Evolutionary conservation across 2,113 vertebrate genomes (phyloP), one percentile per base, ranked within the genome.

Genomic region (Misgurnus mizolepis): DNA sequence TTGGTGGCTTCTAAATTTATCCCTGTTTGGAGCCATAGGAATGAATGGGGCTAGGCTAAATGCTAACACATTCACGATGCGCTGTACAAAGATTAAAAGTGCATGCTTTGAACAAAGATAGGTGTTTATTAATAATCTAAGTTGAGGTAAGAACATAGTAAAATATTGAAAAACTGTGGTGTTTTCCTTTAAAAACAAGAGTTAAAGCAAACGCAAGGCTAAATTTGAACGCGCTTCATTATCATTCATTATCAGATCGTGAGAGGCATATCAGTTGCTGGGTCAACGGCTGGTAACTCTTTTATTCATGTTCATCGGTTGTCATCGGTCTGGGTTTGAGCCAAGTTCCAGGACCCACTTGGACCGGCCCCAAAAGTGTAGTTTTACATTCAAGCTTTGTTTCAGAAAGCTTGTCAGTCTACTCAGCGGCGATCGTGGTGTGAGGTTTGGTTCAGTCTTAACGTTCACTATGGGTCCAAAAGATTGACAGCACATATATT

Each of bases 401-500:
- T 22, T 82, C 22, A 49, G 39, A 22, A 39, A 55, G 71, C 53
- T 53, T 79, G 79, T 71, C 70, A 60, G 55, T 80, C 78, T 78
- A 27, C 5, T 6, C 27, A 40, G 49, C n/a, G 40, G n/a, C 60
- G 18, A 40, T 41, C 55, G 53, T 65, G n/a, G 10, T 64, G 60
- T 50, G 27, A 2, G 47, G 14, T 61, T 70, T 65, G 56, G 34
- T 60, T 75, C n/a, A 12, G 43, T 60, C 27, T 61, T 50, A 65
- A 55, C 12, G 18, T 14, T 84, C 43, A 39, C 64, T 55, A 64
- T 50, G 49, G 50, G 39, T 72, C 39, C 71, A 67, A 41, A 75
- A 34, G 18, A 15, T 6, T 75, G 27, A 55, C 66, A 58, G 72
- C 79, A 76, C 55, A 70, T 78, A 61, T 43, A 76, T 79, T 84